phyloP scores from a whole-genome alignment of 2,888 invertebrate genomes.

The Hesperia comma region DNA sequence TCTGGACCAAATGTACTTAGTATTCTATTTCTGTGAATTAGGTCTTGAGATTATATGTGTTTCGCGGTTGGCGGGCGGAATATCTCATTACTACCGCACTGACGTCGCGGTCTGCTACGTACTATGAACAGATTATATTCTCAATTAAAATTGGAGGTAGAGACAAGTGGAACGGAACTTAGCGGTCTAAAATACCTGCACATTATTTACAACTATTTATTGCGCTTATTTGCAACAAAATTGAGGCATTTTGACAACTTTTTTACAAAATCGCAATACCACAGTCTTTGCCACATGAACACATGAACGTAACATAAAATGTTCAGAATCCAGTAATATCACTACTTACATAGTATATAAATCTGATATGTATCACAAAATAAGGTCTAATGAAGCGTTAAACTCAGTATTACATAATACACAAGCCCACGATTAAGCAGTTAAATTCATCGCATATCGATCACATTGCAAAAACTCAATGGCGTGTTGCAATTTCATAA shows the following conservation, averaged over 20 bases:
- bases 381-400: slow-evolving; percentile 16
- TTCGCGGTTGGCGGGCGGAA: slow-evolving; percentile 34
- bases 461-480: slow-evolving; percentile 27
- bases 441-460: slow-evolving; percentile 26
- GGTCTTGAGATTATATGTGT: slow-evolving; percentile 34
- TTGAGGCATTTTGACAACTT: not conserved
- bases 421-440: slow-evolving; percentile 15
- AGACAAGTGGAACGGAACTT: slow-evolving; percentile 36
- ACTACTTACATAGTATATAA: too few species aligned
- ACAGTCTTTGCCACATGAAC: too few species aligned
- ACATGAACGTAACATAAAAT: too few species aligned
- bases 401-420: slow-evolving; percentile 25
- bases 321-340: too few species aligned
- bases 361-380: not conserved
- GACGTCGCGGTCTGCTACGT: slow-evolving; percentile 41
- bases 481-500: slow-evolving; percentile 39
- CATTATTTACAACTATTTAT: not conserved
- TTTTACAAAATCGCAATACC: too few species aligned
- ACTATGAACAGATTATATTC: slow-evolving; percentile 33
- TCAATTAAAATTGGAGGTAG: slow-evolving; percentile 34
- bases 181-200: slow-evolving; percentile 23
- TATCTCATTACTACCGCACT: slow-evolving; percentile 42
- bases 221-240: not conserved
- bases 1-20: slow-evolving; percentile 22
- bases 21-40: slow-evolving; percentile 36